Evolutionary conservation across 2,888 invertebrate genomes (phyloP).

Genomic region (Chalcosyrphus nemorum): DNA sequence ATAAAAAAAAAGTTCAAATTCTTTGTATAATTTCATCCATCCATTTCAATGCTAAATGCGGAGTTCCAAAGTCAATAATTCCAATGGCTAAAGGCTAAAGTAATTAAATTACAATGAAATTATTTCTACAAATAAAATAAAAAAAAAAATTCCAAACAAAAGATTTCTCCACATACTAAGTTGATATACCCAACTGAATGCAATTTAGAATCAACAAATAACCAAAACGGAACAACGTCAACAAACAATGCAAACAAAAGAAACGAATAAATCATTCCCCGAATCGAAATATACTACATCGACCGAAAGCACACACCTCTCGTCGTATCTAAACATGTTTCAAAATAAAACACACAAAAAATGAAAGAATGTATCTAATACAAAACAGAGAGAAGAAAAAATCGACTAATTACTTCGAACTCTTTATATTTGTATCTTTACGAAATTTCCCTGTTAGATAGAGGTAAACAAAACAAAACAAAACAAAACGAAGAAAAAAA

Average conservation of each 20-base stretch:
- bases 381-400: too few relatives aligned
- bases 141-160: slow-evolving; percentile 1
- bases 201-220: slow-evolving; percentile 21
- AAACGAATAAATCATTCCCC: slow-evolving; percentile 15
- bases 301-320: not conserved
- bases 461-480: slow-evolving; percentile 28
- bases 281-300: not conserved
- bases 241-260: slow-evolving; percentile 18
- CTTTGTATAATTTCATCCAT: not conserved
- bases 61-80: not conserved
- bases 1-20: not conserved
- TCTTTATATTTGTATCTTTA: slow-evolving; percentile 15
- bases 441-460: slow-evolving; percentile 20
- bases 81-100: not conserved
- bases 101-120: slow-evolving; percentile 28
- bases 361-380: too few relatives aligned
- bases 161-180: not conserved
- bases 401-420: slow-evolving; percentile 25
- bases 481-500: not conserved
- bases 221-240: not conserved
- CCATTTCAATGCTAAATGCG: not conserved
- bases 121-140: slow-evolving; percentile 10
- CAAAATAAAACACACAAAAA: not conserved
- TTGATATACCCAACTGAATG: not conserved
- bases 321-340: not conserved